These are phyloP conservation scores for Hystrix brachyura DNA, from an alignment of 2,113 vertebrate genomes.

Conservation along the genomic window DNA sequence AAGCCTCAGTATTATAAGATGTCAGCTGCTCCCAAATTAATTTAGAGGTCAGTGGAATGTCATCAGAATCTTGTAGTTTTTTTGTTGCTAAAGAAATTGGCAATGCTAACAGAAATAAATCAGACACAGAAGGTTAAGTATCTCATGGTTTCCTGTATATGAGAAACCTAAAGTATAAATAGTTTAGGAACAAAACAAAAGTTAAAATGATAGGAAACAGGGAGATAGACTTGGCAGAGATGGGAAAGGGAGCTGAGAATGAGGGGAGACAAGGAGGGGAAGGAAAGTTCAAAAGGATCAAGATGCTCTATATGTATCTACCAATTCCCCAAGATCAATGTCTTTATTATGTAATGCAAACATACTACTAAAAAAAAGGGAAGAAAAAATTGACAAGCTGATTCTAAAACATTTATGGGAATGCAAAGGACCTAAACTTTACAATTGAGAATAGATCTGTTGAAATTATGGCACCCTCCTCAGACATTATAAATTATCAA, in stretches of 20 bases:
- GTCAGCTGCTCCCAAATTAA: background rate
- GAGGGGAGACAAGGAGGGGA: background rate
- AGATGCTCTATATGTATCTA: background rate
- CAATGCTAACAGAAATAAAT: background rate
- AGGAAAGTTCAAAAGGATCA: background rate
- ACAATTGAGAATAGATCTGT: background rate
- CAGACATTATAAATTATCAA: background rate
- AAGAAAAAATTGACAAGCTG: background rate
- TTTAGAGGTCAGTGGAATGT: background rate
- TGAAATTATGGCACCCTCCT: background rate
- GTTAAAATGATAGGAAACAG: background rate
- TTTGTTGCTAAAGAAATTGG: background rate
- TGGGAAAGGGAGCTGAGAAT: background rate
- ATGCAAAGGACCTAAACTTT: background rate
- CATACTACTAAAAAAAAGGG: background rate
- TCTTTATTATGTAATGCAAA: background rate
- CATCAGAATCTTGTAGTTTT: background rate
- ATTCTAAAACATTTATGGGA: background rate
- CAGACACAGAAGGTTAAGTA: background rate
- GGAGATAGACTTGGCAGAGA: background rate
- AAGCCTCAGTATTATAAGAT: background rate
- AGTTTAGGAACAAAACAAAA: background rate
- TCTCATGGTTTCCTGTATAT: background rate
- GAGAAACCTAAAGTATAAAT: background rate
- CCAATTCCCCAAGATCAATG: background rate